Evolutionary conservation across 2,888 invertebrate genomes (phyloP), one percentile per base, ranked within the genome.

Genomic region (Thalpophila matura): DNA sequence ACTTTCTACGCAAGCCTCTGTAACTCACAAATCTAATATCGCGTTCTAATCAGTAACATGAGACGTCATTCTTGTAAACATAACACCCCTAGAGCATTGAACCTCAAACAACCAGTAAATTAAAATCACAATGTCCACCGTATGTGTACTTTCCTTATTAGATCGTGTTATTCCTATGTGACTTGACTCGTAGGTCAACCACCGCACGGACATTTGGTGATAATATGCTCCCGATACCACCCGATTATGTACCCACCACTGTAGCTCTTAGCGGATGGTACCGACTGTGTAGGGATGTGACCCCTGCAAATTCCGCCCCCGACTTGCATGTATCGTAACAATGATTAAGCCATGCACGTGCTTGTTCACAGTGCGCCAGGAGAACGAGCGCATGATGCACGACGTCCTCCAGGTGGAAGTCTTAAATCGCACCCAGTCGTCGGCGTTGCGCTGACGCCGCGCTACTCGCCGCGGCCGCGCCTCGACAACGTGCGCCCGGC

Each of bases 381-480:
- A 98, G 95, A 98, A 98, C 95, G 98, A 98, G 95, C 97, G 97
- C 92, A 95, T 98, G 93, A 96, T 98, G 95, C 96, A 96, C 90
- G 97, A 97, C 93, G 97, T 97, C 82, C 95, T 97, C 89, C 97
- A 97, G 92, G 92, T 86, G 92, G 94, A 89, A 90, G 89, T 92
- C 91, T 92, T 91, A 90, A 95, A 95, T 94, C 95, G 93, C 94
- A 94, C 95, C 93, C 95, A 93, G 94, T 94, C 91, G 90, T 94
- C 91, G 94, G 95, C 81, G 94, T 94, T 86, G 92, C 94, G 91
- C 93, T 94, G 94, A 95, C 95, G 86, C 95, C 94, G 91, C 94
- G 94, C 89, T 95, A 95, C 79, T 93, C 95, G 84, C 94, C 94
- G 85, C 91, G 92, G 49, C 93, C 95, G 73, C 89, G 95, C 75